Evolutionary conservation across 2,888 invertebrate species (phyloP), one percentile per base, ranked within the genome.

Genomic region (Steinernema scapterisci): DNA sequence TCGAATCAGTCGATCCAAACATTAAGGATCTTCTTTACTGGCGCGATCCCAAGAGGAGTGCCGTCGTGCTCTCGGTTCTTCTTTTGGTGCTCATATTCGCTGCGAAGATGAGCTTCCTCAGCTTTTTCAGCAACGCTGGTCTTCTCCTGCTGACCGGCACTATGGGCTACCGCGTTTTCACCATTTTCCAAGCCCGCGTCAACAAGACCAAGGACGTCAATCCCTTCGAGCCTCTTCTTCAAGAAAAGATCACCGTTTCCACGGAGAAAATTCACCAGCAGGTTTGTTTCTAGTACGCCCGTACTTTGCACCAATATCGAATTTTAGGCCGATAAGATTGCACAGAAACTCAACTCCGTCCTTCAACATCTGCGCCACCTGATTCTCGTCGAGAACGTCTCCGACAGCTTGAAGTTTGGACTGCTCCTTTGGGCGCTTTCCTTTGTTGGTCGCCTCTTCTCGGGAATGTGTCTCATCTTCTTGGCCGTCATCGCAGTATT

Each of bases 401-500:
- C 97, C 85, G 97, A 97, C 90, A 89, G 90, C 21, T 83, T 90
- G 79, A 90, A 90, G 91, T 96, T 97, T 90, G 95, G 93, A 84
- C 92, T 95, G 84, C 91, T 95, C 87, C 91, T 97, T 89, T 97
- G 96, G 96, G 93, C 93, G 88, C 92, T 97, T 90, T 97, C 97
- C 78, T 97, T 97, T 90, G 91, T 97, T 87, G 97, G 97, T 88
- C 93, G 95, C 87, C 97, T 95, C 94, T 97, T 99, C 91, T 97
- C 97, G 90, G 97, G 97, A 89, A 94, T 97, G 93, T 96, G 96
- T 85, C 92, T 97, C 87, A 19, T n/a, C 9, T 56, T 79, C 82
- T 75, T 72, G 82, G 81, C 81, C 16, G 75, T 87, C 44, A 76
- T 85, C 73, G 83, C 83, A 25, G 73, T 83, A 45, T 86, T 86